Conservation (phyloP, 2,113 vertebrate genomes). For the Oxygymnocypris stewartii region DNA sequence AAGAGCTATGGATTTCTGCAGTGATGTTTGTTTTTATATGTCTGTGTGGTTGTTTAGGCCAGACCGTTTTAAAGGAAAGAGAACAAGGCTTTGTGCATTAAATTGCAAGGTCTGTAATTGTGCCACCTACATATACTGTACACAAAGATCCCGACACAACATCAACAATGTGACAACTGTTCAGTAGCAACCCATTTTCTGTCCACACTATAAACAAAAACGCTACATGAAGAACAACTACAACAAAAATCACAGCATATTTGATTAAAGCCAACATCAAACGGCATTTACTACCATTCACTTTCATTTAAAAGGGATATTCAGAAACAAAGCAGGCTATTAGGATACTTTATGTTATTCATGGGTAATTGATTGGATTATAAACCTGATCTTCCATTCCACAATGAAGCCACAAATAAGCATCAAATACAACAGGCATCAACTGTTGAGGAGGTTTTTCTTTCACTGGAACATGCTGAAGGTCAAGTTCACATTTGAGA, state of each 20-base stretch:
- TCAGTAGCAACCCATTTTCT: not conserved
- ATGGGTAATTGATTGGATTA: not conserved
- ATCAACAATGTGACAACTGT: not conserved
- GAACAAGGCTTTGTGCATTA: not conserved
- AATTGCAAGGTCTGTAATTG: slow-evolving; percentile 23
- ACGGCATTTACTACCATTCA: not conserved
- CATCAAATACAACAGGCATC: not conserved
- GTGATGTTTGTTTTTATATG: not conserved
- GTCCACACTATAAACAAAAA: not conserved
- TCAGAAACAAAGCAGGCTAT: not conserved
- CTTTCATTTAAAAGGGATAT: not conserved
- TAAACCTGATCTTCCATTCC: not conserved
- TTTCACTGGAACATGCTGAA: not conserved
- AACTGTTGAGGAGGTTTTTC: not conserved
- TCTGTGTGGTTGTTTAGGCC: not conserved
- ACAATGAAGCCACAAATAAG: not conserved
- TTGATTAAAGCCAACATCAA: not conserved
- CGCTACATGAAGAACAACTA: not conserved
- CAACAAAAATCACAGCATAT: not conserved
- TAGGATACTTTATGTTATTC: not conserved
- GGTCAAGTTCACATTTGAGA: not conserved
- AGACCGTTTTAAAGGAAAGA: not conserved
- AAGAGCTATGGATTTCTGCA: not conserved
- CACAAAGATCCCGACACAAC: slow-evolving; percentile 11
- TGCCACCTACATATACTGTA: not conserved